Evolutionary conservation across 2,888 invertebrate species (phyloP).

Genomic region (Caenorhabditis sp.): DNA sequence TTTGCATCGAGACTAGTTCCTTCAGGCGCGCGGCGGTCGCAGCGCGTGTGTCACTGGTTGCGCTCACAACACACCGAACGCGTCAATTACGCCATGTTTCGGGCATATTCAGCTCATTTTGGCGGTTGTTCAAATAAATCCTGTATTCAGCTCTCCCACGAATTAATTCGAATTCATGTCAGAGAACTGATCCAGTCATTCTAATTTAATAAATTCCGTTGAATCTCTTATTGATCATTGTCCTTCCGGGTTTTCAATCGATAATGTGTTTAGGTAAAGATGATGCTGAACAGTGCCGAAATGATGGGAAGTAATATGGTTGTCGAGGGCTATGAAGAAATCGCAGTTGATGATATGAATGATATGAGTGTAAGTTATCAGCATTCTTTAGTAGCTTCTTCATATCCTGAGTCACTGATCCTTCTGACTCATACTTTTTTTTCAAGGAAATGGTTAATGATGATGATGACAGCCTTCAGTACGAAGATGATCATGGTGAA

Average conservation of each 20-base stretch:
- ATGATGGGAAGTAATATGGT: conserved; percentile 61
- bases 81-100: conserved; percentile 60
- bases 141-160: neutral
- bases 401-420: too few relatives aligned
- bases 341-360: conserved; percentile 60
- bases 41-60: conserved; percentile 26
- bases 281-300: conserved; percentile 44
- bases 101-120: conserved; percentile 51
- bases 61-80: conserved; percentile 37
- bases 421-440: too few relatives aligned
- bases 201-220: too few relatives aligned
- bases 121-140: conserved; percentile 58
- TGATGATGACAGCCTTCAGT: conserved; percentile 56
- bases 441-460: conserved; percentile 23
- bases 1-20: conserved; percentile 12
- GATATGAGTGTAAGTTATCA: conserved; percentile 45
- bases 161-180: too few relatives aligned
- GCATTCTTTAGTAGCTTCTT: too few relatives aligned
- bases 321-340: conserved; percentile 63
- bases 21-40: conserved; percentile 38
- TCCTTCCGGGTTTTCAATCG: neutral
- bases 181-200: too few relatives aligned
- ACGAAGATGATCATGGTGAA: conserved; percentile 61
- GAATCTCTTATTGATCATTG: too few relatives aligned
- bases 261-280: neutral